Conservation (phyloP, 2,797 vertebrate species). For the Notamacropus eugenii region DNA sequence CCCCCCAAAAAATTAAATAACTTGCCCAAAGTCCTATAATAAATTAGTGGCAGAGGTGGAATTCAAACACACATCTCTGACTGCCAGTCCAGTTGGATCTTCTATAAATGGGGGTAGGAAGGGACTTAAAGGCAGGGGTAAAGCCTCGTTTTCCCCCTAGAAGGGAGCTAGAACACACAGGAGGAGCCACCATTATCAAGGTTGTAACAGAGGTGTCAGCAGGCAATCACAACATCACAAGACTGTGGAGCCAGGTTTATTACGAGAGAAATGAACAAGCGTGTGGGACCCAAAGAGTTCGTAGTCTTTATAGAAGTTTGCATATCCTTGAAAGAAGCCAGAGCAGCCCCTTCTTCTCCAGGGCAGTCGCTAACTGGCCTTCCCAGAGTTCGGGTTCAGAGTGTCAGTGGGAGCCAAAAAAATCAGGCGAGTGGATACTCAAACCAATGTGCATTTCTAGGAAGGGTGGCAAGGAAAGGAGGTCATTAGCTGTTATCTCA, state of each 20-base stretch:
- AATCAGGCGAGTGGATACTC: background rate
- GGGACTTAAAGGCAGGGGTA: background rate
- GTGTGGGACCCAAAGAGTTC: background rate
- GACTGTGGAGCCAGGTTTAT: background rate
- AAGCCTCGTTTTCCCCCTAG: background rate
- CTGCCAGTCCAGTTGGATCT: background rate
- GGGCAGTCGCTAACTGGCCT: background rate
- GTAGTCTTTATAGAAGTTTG: background rate
- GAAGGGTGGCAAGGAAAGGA: background rate
- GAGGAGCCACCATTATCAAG: background rate
- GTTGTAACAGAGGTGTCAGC: background rate
- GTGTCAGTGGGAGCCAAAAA: background rate
- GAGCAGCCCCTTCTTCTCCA: background rate
- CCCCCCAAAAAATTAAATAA: background rate
- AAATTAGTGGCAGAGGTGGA: background rate
- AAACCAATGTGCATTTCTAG: background rate
- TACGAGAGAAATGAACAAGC: background rate
- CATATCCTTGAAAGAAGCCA: background rate
- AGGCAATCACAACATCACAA: background rate
- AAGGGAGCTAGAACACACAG: background rate
- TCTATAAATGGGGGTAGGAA: background rate
- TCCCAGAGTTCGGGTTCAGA: background rate
- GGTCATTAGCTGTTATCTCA: background rate
- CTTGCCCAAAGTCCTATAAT: background rate
- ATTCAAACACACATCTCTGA: background rate